Evolutionary conservation across 2,113 vertebrate species (phyloP).

Genomic region (Alligator mississippiensis): DNA sequence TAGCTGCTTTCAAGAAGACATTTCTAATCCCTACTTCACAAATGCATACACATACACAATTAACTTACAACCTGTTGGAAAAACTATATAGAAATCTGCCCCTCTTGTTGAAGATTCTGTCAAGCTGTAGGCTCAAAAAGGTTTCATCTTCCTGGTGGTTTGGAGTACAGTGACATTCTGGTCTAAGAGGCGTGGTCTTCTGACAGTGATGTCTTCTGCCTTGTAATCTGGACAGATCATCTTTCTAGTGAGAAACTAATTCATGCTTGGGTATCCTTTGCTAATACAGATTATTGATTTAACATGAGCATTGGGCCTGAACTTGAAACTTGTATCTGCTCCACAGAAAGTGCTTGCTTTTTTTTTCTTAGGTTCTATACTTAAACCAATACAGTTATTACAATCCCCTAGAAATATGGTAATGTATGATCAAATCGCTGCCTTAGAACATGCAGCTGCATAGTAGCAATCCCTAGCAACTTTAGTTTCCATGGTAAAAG

Average conservation of each 20-base stretch:
- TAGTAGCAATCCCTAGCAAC: conserved; percentile 59
- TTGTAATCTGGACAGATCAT: background rate
- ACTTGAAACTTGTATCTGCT: background rate
- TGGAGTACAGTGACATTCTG: background rate
- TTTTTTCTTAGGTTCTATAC: background rate
- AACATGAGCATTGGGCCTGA: fast-evolving
- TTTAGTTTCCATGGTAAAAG: conserved; percentile 66
- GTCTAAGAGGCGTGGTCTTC: background rate
- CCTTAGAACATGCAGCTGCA: conserved; percentile 28
- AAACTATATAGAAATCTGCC: background rate
- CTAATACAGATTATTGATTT: background rate
- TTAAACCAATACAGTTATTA: background rate
- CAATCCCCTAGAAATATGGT: background rate
- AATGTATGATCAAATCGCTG: conserved; percentile 35
- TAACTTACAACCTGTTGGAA: background rate
- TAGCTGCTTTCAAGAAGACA: conserved; percentile 13
- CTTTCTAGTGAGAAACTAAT: background rate
- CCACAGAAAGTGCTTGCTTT: background rate
- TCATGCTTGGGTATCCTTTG: conserved; percentile 6
- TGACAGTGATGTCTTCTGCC: too few species aligned
- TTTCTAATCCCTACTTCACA: background rate
- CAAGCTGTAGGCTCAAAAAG: background rate
- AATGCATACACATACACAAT: background rate
- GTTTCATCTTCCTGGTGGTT: background rate
- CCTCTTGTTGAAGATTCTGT: too few species aligned